Evolutionary conservation across 2,113 vertebrate species (phyloP).

Genomic region (Embiotoca jacksoni): DNA sequence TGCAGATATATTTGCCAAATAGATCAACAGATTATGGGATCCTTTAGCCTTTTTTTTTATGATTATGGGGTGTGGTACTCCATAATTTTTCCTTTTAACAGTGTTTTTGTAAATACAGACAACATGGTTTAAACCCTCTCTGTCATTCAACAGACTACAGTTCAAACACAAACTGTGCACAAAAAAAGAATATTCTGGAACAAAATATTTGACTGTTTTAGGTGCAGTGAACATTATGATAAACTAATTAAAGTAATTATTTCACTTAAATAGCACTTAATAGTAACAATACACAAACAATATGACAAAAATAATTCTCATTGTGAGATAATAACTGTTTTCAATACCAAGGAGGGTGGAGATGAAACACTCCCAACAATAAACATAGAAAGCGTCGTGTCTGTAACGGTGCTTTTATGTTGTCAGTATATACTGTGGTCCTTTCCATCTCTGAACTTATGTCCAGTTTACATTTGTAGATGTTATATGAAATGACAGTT

Average conservation of each 20-base stretch:
- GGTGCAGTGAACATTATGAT: too few species aligned
- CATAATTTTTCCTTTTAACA: not conserved
- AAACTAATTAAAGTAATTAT: too few species aligned
- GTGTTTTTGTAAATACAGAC: constrained; percentile 1
- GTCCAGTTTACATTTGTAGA: too few species aligned
- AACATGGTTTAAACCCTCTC: not conserved
- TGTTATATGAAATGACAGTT: too few species aligned
- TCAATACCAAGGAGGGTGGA: not conserved
- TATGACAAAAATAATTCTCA: too few species aligned
- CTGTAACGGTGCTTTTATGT: not conserved
- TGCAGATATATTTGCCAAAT: constrained; percentile 7
- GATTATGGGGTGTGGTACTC: too few species aligned
- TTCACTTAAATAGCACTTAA: not conserved
- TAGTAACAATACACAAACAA: too few species aligned
- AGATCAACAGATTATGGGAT: not conserved
- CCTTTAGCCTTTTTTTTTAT: not conserved
- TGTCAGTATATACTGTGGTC: not conserved
- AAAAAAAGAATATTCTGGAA: not conserved
- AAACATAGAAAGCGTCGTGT: not conserved
- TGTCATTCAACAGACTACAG: not conserved
- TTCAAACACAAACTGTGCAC: not conserved
- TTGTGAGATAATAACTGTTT: not conserved
- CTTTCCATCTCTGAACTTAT: too few species aligned
- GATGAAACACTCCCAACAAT: not conserved
- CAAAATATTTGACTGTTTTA: not conserved